Evolutionary conservation across 2,113 vertebrate genomes (phyloP).

Genomic region (Merops nubicus): DNA sequence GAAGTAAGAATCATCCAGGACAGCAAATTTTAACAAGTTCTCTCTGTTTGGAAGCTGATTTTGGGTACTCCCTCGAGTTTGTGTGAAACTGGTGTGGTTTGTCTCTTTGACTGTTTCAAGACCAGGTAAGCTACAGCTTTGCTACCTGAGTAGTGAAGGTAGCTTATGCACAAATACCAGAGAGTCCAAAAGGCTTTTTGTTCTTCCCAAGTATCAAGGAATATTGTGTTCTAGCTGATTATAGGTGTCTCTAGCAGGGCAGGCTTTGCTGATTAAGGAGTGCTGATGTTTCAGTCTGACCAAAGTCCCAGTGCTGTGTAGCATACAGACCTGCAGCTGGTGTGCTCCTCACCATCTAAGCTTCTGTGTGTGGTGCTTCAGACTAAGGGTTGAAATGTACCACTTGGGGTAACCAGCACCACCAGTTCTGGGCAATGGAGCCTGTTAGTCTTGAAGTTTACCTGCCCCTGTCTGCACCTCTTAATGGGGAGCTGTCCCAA

Average conservation of each 20-base stretch:
- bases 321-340: background rate
- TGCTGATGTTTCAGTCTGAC: background rate
- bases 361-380: background rate
- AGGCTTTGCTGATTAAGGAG: background rate
- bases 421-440: background rate
- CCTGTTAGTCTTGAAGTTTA: background rate
- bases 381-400: background rate
- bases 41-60: background rate
- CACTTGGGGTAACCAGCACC: background rate
- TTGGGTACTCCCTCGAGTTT: background rate
- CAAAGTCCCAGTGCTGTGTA: rapidly evolving
- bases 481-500: background rate
- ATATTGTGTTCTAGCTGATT: background rate
- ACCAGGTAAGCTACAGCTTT: background rate
- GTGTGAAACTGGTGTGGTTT: background rate
- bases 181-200: background rate
- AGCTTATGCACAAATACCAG: background rate
- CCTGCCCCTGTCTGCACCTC: background rate
- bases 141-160: background rate
- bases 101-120: background rate
- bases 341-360: rapidly evolving
- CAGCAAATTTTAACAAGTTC: background rate
- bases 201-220: background rate
- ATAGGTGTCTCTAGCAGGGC: background rate
- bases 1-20: background rate